phyloP scores from a whole-genome alignment of 1,140 invertebrate genomes.

The Drosophila asahinai region DNA sequence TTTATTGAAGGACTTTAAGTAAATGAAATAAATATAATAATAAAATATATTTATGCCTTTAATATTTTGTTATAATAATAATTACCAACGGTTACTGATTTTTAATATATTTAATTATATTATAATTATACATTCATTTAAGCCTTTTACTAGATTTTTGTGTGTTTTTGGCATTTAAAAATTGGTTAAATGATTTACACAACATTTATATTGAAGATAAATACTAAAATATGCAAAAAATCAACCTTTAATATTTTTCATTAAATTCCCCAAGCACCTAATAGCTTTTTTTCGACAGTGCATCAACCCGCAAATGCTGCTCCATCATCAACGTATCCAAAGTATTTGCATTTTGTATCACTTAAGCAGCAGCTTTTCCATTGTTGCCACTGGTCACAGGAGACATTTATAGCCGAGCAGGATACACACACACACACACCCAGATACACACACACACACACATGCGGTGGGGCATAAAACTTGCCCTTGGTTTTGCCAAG shows the following conservation, averaged over 20 bases:
- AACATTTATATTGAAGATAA: background rate
- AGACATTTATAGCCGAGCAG: slow-evolving; percentile 71
- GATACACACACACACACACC: slow-evolving; percentile 27
- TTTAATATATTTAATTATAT: too few relatives aligned
- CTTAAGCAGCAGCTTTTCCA: slow-evolving; percentile 74
- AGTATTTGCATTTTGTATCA: slow-evolving; percentile 83
- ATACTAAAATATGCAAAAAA: too few relatives aligned
- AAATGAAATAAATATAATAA: too few relatives aligned
- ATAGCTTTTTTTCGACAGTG: background rate
- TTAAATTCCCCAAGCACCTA: background rate
- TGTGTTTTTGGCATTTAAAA: too few relatives aligned
- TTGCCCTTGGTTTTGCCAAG: slow-evolving; percentile 34
- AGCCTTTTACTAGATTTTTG: too few relatives aligned
- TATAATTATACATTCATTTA: too few relatives aligned
- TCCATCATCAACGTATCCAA: slow-evolving; percentile 68
- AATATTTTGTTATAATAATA: too few relatives aligned
- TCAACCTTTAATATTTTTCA: background rate
- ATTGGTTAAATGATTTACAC: too few relatives aligned
- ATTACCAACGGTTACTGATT: too few relatives aligned
- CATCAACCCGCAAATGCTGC: slow-evolving; percentile 17
- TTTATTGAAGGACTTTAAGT: too few relatives aligned
- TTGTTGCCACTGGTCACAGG: slow-evolving; percentile 69
- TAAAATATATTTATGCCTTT: too few relatives aligned
- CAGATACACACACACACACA: background rate
- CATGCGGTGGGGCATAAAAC: slow-evolving; percentile 30